phyloP scores from a whole-genome alignment of 2,113 vertebrate species.

The Dryoscopus gambensis region DNA sequence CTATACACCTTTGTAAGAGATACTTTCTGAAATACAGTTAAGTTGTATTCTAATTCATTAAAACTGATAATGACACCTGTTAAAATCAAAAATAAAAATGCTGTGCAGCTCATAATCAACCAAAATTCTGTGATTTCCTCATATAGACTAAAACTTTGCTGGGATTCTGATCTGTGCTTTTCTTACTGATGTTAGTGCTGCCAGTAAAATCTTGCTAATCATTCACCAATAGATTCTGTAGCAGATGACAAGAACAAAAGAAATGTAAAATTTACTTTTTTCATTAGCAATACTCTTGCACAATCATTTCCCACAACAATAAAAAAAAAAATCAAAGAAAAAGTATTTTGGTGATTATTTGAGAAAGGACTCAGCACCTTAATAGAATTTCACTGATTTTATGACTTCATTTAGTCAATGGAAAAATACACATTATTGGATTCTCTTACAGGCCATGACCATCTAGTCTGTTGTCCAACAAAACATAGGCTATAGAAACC shows the following conservation, averaged over 20 bases:
- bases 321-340: background rate
- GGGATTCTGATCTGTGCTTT: background rate
- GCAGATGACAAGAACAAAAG: background rate
- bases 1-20: background rate
- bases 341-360: background rate
- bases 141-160: background rate
- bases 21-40: background rate
- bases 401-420: background rate
- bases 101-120: background rate
- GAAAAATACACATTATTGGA: background rate
- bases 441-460: background rate
- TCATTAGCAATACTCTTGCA: background rate
- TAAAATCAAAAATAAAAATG: background rate
- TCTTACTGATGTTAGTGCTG: background rate
- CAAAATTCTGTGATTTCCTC: background rate
- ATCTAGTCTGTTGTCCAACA: background rate
- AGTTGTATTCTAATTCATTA: background rate
- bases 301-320: background rate
- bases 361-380: background rate
- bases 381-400: background rate
- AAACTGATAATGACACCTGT: background rate
- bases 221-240: background rate
- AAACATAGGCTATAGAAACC: background rate
- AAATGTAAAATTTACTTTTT: background rate
- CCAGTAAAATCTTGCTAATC: background rate